Evolutionary conservation across 1,140 invertebrate genomes (phyloP).

Genomic region (Musca domestica): DNA sequence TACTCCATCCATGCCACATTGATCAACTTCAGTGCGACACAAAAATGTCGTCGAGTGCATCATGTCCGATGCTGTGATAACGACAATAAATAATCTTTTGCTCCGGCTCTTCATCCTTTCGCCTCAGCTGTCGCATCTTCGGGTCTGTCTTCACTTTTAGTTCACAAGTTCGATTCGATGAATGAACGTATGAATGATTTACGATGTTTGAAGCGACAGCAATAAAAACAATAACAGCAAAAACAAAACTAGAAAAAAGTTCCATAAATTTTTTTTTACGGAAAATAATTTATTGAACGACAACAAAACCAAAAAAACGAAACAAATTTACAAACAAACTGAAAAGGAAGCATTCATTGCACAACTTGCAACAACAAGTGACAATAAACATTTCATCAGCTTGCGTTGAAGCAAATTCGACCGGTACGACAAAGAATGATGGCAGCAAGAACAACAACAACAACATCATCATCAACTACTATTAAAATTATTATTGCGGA

Average conservation of each 20-base stretch:
- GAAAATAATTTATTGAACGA: conserved; percentile 27
- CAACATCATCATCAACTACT: too few relatives aligned
- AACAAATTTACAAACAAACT: background rate
- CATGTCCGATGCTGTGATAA: conserved; percentile 23
- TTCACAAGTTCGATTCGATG: conserved; percentile 23
- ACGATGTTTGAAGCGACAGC: conserved; percentile 24
- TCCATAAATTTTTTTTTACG: conserved; percentile 13
- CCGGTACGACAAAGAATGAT: too few relatives aligned
- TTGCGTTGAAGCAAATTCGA: too few relatives aligned
- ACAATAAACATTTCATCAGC: conserved; percentile 18
- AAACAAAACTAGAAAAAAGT: background rate
- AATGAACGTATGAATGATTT: conserved; percentile 32
- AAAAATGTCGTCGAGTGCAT: conserved; percentile 27
- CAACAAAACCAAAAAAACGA: background rate
- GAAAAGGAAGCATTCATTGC: background rate
- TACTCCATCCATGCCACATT: conserved; percentile 17
- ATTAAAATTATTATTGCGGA: too few relatives aligned
- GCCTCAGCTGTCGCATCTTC: background rate
- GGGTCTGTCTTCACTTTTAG: background rate
- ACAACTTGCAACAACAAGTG: conserved; percentile 9
- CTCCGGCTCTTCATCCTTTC: conserved; percentile 2
- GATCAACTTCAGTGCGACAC: conserved; percentile 23
- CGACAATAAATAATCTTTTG: conserved; percentile 27
- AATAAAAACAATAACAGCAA: conserved; percentile 9
- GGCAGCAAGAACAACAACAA: too few relatives aligned